Evolutionary conservation across 2,888 invertebrate species (phyloP), one percentile per base, ranked within the genome.

Genomic region (Brachypalpus laphriformis): DNA sequence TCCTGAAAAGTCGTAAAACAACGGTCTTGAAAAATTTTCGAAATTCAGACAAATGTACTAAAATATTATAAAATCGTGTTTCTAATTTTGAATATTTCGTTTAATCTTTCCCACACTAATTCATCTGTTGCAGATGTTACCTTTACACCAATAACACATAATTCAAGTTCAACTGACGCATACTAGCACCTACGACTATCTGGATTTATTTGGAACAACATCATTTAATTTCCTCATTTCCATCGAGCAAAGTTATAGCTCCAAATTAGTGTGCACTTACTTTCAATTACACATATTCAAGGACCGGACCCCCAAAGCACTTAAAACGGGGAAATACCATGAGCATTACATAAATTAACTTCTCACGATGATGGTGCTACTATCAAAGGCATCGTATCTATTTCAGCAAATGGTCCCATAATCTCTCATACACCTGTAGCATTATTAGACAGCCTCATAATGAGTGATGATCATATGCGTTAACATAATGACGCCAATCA

Each of bases 401-500:
- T 78, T 78, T 72, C 78, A 72, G 59, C 47, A 80, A 80, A 75
- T 70, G 80, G 63, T 75, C 75, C 74, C 80, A 75, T 80, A 80
- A 75, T 74, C 80, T 57, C 22, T 51, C 71, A 76, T 51, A 63
- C 82, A 82, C 82, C 82, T 82, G 74, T 81, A 68, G 59, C 51
- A 16, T 61, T 59, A 68, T 68, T 66, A 83, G 65, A 78, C 75
- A 47, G 65, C 37, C 70, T 75, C 82, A 78, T 78, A 75, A 75
- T 70, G 80, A 85, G 75, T 85, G 74, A 80, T 85, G 75, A 57
- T 42, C 63, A 75, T 59, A 40, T 40, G 70, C 61, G 70, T 83
- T 70, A 80, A 74, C 74, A 63, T 83, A 83, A 83, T 70, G 83
- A 80, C 49, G 68, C 56, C 72, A 83, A 68, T 77, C 74, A 65